Evolutionary conservation across 2,888 invertebrate species (phyloP).

Genomic region (Pyrocoelia pectoralis): DNA sequence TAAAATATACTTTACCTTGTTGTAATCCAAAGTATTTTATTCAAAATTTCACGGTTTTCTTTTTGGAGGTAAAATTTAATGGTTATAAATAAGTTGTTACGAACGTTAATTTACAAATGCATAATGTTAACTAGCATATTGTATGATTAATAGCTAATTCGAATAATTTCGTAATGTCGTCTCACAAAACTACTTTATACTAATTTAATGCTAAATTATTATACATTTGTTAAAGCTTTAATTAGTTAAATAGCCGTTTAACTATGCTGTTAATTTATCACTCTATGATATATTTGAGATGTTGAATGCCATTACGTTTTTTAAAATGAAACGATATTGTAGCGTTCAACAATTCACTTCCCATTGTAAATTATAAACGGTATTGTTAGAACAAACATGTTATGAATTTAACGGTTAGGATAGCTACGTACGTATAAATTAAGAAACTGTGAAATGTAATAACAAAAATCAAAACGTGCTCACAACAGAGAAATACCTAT

Average conservation of each 20-base stretch:
- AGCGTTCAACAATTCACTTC: background rate
- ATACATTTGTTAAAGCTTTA: slow-evolving; percentile 6
- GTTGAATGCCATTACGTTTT: background rate
- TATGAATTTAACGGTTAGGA: slow-evolving; percentile 2
- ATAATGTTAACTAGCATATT: slow-evolving; percentile 23
- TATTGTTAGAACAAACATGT: slow-evolving; percentile 1
- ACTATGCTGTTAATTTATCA: slow-evolving; percentile 7
- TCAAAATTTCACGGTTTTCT: slow-evolving; percentile 26
- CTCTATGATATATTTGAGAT: background rate
- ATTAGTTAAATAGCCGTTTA: slow-evolving; percentile 10
- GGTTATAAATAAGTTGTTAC: slow-evolving; percentile 31
- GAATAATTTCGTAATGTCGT: slow-evolving; percentile 20
- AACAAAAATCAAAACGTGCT: slow-evolving; percentile 26
- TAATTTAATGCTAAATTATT: slow-evolving; percentile 32
- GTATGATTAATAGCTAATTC: slow-evolving; percentile 27
- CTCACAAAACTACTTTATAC: slow-evolving; percentile 17
- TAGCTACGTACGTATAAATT: slow-evolving; percentile 13
- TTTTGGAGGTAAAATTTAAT: slow-evolving; percentile 24
- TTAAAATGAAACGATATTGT: background rate
- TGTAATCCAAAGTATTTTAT: slow-evolving; percentile 24
- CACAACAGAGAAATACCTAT: slow-evolving; percentile 21
- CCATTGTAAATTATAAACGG: background rate
- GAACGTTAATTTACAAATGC: slow-evolving; percentile 27
- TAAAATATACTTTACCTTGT: background rate
- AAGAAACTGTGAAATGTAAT: slow-evolving; percentile 5